These are phyloP conservation scores for Barnardius zonarius DNA, from an alignment of 2,113 vertebrate species.

Conservation along the genomic window DNA sequence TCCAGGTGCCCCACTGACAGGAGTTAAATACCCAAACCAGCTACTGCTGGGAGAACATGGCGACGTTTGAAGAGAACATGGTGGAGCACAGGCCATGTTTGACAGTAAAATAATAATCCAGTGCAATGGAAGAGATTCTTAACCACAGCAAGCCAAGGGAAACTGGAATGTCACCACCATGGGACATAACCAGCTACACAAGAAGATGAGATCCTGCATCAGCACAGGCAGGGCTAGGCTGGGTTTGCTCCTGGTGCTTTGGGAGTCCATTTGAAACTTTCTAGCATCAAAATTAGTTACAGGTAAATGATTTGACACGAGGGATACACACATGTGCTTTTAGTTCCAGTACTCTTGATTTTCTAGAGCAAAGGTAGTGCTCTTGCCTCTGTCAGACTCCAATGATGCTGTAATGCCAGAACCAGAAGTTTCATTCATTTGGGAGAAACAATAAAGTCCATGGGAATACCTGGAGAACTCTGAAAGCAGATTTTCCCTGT, in stretches of 20 bases:
- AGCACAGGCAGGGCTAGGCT: neutral
- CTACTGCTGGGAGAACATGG: neutral
- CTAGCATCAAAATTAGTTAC: neutral
- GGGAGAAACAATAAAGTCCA: neutral
- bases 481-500: neutral
- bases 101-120: neutral
- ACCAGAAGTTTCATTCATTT: neutral
- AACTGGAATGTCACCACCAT: neutral
- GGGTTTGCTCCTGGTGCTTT: neutral
- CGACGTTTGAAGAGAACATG: too few relatives aligned
- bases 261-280: neutral
- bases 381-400: neutral
- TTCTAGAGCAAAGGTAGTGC: neutral
- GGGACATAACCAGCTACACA: fast-evolving
- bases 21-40: neutral
- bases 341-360: neutral
- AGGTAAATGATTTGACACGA: neutral
- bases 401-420: neutral
- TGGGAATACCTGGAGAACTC: neutral
- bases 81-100: neutral
- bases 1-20: neutral
- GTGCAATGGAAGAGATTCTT: neutral
- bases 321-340: neutral
- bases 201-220: neutral
- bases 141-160: neutral